phyloP scores from a whole-genome alignment of 2,797 vertebrate genomes.

The Neosilurus hyrtlii region DNA sequence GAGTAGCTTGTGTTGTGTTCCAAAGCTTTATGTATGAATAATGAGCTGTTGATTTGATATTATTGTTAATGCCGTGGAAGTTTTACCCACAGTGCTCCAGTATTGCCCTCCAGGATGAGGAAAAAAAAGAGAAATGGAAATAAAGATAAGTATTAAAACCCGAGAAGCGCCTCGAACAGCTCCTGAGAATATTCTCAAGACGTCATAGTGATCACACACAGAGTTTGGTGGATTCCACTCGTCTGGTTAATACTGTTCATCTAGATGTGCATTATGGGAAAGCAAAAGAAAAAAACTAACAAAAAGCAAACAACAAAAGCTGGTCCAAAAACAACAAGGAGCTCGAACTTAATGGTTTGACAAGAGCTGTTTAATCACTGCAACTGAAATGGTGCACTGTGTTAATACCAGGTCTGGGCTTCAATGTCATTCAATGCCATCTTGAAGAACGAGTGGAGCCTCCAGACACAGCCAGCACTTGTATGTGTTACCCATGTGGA shows the following conservation, averaged over 20 bases:
- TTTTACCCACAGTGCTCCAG: constrained; percentile 47
- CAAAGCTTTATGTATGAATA: constrained; percentile 51
- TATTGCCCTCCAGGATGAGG: neutral
- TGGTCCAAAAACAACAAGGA: neutral
- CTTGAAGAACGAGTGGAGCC: neutral
- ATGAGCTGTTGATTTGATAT: constrained; percentile 51
- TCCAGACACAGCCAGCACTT: neutral
- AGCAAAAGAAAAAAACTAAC: neutral
- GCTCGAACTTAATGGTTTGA: neutral
- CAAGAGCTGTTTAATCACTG: neutral
- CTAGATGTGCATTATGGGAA: constrained; percentile 2
- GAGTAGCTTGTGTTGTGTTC: constrained; percentile 53
- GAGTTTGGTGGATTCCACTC: neutral
- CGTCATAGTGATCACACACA: neutral
- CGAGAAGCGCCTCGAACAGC: neutral
- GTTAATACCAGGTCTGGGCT: neutral
- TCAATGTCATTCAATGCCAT: neutral
- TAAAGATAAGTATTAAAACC: neutral
- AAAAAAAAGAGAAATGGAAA: neutral
- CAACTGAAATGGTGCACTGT: neutral
- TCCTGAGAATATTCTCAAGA: neutral
- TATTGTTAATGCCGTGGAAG: constrained; percentile 48
- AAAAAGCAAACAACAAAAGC: neutral
- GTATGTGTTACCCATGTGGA: too few species aligned
- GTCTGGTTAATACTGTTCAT: neutral